A percentile compares a stretch with the other conserved stretches of the same genome.
phyloP scores from a whole-genome alignment of 2,888 invertebrate species.

The Drosophila hamatofila region DNA sequence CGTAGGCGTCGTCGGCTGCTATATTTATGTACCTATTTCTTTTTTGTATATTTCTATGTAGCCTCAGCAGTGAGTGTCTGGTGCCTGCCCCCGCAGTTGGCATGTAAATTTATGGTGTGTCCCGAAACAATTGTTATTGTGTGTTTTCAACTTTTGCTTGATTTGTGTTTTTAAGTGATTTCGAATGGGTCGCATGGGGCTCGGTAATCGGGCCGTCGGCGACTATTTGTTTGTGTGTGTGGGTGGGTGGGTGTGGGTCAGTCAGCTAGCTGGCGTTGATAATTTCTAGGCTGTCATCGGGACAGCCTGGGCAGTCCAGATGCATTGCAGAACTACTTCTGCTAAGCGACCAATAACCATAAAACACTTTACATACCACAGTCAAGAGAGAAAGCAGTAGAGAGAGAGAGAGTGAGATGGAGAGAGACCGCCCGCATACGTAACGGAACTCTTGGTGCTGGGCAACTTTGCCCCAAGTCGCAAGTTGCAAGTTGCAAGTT shows the following conservation, averaged over 20 bases:
- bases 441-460: conserved; percentile 1
- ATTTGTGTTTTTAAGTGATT: conserved; percentile 81
- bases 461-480: conserved; percentile 14
- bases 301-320: conserved; percentile 21
- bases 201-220: conserved; percentile 44
- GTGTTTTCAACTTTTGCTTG: conserved; percentile 81
- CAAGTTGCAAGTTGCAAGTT: conserved; percentile 27
- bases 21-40: conserved; percentile 78
- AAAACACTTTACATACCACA: conserved; percentile 63
- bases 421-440: conserved; percentile 29
- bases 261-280: conserved; percentile 59
- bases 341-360: conserved; percentile 73
- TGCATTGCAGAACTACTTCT: conserved; percentile 56
- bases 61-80: conserved; percentile 13
- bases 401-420: neutral
- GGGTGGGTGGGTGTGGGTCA: conserved; percentile 12
- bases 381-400: neutral
- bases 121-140: conserved; percentile 82
- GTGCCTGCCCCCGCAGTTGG: conserved; percentile 51
- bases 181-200: conserved; percentile 76
- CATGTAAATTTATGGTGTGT: conserved; percentile 83
- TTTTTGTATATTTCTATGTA: conserved; percentile 25
- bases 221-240: conserved; percentile 56
- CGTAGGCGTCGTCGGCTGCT: conserved; percentile 30
- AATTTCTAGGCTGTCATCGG: conserved; percentile 75